Evolutionary conservation across 2,888 invertebrate species (phyloP), one percentile per base, ranked within the genome.

Genomic region (Chrysina gloriosa): DNA sequence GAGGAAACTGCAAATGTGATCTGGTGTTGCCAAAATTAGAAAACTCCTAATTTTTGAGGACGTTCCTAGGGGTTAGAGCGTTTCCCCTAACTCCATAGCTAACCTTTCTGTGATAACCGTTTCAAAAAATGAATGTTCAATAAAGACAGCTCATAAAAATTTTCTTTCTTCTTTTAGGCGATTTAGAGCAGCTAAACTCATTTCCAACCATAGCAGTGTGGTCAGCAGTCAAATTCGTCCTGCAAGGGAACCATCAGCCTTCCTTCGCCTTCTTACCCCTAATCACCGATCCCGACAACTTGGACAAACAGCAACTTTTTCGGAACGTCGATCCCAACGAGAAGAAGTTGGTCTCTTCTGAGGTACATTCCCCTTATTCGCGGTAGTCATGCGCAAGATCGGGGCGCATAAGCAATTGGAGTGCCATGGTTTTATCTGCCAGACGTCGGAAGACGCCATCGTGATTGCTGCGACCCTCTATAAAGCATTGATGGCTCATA

Each of bases 191-290:
- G 77, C 81, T 92, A 63, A 95, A 95, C 78, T 93, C 95, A 1
- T 96, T 95, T 78, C 92, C 95, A 16, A 92, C 94, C 48, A 96
- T 96, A 82, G 95, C 95, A 1, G 95, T 96, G 1, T 96, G 96
- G 96, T 95, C 95, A 14, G 95, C 95, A 0, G 91, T 96, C 1
- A 93, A 94, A 81, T 92, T 95, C 79, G 90, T 93, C 4, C 87
- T 92, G 16, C 90, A 91, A 70, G 87, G 88, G 64, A 86, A 87
- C 45, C 78, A 86, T 23, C 86, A 88, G 76, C 69, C 72, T 9
- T 78, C 78, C 0, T 92, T 89, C 79, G 95, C 95, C 31, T 96
- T 96, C 80, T 84, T 95, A 71, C 96, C 96, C 2, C 84, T 96
- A 7, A 92, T 93, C 70, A 91, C 93, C 47, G 93, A 94, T 82